A percentile compares a stretch with the other conserved stretches of the same genome.
Conservation (phyloP, 2,113 vertebrate species). For the Montifringilla adamsi region DNA sequence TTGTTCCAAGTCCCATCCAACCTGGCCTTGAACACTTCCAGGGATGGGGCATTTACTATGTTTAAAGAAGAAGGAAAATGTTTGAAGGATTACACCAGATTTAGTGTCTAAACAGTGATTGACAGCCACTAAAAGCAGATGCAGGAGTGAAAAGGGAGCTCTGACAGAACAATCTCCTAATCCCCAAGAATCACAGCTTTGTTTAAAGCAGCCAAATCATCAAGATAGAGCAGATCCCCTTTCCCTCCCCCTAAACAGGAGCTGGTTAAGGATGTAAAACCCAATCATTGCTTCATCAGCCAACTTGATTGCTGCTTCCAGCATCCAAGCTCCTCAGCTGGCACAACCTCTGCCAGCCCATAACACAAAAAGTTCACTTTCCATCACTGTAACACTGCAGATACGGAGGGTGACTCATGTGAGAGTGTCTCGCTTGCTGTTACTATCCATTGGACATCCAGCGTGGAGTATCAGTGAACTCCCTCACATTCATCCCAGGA, state of each 20-base stretch:
- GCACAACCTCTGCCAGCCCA: background rate
- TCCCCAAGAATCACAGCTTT: background rate
- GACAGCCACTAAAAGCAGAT: background rate
- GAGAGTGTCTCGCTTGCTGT: background rate
- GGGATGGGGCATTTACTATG: background rate
- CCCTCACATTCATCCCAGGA: slow-evolving; percentile 5
- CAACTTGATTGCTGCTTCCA: background rate
- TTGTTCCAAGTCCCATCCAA: background rate
- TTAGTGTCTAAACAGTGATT: background rate
- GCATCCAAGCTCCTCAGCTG: fast-evolving
- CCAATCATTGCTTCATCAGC: background rate
- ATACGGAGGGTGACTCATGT: slow-evolving; percentile 32
- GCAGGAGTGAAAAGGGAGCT: background rate
- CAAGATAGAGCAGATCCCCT: background rate
- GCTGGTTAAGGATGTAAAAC: background rate
- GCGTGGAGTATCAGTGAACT: slow-evolving; percentile 37
- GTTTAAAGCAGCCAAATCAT: background rate
- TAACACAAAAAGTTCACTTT: slow-evolving; percentile 15
- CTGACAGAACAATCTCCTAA: background rate
- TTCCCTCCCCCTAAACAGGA: background rate
- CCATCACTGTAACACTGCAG: background rate
- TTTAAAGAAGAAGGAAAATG: background rate
- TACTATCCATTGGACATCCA: background rate
- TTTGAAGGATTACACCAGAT: background rate
- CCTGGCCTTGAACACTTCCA: background rate